Evolutionary conservation across 92 coral and sea anemone species (phyloP).

Genomic region (Palythoa grandiflora): DNA sequence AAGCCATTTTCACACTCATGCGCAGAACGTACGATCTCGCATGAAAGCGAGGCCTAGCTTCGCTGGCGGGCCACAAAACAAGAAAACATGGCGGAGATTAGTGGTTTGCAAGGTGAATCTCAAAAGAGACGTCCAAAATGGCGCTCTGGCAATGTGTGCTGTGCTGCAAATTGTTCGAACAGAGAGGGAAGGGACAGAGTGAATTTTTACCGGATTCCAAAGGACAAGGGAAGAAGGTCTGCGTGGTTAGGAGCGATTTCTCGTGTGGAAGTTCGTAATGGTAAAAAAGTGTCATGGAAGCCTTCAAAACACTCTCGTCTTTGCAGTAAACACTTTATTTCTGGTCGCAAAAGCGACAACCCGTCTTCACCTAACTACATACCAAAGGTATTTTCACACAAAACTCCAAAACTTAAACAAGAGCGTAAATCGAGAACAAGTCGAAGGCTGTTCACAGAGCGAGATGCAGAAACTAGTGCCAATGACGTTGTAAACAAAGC

Average conservation of each 20-base stretch:
- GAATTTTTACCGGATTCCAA: constrained; percentile 31
- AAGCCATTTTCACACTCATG: too few species aligned
- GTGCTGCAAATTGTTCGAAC: constrained; percentile 32
- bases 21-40: too few species aligned
- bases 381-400: constrained; percentile 27
- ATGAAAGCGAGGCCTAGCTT: neutral
- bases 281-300: constrained; percentile 11
- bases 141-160: constrained; percentile 40
- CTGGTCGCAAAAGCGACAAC: constrained; percentile 43
- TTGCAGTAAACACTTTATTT: constrained; percentile 35
- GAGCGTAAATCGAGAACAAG: neutral
- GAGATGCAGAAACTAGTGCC: neutral
- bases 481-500: neutral
- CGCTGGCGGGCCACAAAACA: neutral
- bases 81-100: neutral
- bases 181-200: constrained; percentile 36
- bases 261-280: constrained; percentile 16
- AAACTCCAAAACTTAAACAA: constrained; percentile 13
- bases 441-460: neutral
- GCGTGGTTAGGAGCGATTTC: constrained; percentile 25
- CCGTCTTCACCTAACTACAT: constrained; percentile 27
- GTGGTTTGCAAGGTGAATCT: neutral
- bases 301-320: constrained; percentile 37
- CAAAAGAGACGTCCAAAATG: neutral
- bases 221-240: constrained; percentile 17